A percentile compares a stretch with the other conserved stretches of the same genome.
phyloP scores from a whole-genome alignment of 2,113 vertebrate species.

The Paraplagusia blochii region DNA sequence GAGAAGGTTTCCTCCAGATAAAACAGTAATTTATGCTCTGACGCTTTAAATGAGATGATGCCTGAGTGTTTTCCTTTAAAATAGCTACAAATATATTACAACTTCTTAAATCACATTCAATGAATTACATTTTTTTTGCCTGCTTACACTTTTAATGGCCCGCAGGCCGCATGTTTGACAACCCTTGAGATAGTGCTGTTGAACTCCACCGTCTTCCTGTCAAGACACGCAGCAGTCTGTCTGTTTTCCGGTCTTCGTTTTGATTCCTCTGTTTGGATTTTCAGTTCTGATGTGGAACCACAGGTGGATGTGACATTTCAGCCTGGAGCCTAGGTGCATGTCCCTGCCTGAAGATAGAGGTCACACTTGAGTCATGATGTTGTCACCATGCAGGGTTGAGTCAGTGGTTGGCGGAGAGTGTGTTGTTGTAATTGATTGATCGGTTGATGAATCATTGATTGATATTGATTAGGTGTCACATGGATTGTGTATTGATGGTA shows the following conservation, averaged over 20 bases:
- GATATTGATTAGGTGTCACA: conserved; percentile 19
- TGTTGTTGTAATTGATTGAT: conserved; percentile 11
- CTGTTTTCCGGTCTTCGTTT: neutral
- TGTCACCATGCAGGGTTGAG: conserved; percentile 41
- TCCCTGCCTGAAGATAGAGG: neutral
- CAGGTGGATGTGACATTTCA: conserved; percentile 13
- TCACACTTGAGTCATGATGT: conserved; percentile 38
- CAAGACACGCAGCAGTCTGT: too few relatives aligned
- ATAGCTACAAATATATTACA: too few relatives aligned
- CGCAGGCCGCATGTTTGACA: too few relatives aligned
- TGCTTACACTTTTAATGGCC: too few relatives aligned
- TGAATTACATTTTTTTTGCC: too few relatives aligned
- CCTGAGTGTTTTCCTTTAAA: too few relatives aligned
- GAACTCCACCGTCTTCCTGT: too few relatives aligned
- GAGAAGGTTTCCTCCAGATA: too few relatives aligned
- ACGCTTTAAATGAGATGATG: too few relatives aligned
- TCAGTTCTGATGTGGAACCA: neutral
- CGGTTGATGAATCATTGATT: conserved; percentile 58
- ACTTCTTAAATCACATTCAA: too few relatives aligned
- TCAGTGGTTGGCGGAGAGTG: conserved; percentile 12
- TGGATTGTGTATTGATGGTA: conserved; percentile 10
- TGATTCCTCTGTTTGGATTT: neutral
- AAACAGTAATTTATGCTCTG: too few relatives aligned
- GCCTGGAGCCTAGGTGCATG: neutral
- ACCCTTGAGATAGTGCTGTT: too few relatives aligned